Conservation (phyloP, 2,113 vertebrate genomes). For the Canis aureus region DNA sequence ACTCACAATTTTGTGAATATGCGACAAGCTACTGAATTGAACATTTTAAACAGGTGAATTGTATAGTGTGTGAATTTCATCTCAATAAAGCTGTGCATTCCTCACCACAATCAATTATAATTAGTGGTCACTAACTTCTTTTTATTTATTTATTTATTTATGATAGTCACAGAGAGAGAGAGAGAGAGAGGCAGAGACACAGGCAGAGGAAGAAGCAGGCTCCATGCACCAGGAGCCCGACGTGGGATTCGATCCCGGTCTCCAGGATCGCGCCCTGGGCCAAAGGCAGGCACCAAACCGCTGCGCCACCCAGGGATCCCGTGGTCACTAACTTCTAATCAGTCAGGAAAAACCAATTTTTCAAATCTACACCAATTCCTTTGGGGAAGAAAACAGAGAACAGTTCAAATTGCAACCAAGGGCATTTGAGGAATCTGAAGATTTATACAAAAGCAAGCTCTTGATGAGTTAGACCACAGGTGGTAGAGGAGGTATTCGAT, state of each 20-base stretch:
- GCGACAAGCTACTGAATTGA: neutral
- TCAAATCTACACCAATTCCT: neutral
- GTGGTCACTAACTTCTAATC: neutral
- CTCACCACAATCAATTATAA: neutral
- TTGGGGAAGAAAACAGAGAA: neutral
- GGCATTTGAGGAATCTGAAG: neutral
- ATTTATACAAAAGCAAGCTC: neutral
- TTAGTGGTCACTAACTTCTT: neutral
- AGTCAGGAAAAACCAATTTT: neutral
- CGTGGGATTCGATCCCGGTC: too few species aligned
- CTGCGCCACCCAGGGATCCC: too few species aligned
- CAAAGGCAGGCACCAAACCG: too few species aligned
- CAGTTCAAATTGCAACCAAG: neutral
- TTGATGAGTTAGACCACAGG: neutral
- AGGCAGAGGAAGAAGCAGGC: too few species aligned
- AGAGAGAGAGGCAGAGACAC: too few species aligned
- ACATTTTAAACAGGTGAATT: neutral
- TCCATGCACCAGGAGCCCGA: too few species aligned
- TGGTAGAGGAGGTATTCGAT: neutral
- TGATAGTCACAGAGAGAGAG: too few species aligned
- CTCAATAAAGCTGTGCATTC: neutral
- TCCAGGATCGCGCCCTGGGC: too few species aligned
- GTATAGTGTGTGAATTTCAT: neutral
- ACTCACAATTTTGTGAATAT: neutral
- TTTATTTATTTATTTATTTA: too few species aligned